Conservation (phyloP, 2,888 invertebrate species). For the Bimastos eiseni region DNA sequence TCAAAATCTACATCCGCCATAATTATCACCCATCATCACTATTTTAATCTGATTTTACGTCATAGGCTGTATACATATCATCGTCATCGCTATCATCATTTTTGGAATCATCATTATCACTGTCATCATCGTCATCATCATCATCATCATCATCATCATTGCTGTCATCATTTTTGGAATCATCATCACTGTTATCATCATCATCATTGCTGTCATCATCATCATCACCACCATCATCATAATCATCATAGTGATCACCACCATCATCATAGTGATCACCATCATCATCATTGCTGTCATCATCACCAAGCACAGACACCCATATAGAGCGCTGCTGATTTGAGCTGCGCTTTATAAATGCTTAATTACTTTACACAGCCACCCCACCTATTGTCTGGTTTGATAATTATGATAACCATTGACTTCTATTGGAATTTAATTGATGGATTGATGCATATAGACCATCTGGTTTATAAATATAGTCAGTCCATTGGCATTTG, state of each 20-base stretch:
- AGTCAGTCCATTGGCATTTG: too few species aligned
- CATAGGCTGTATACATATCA: background rate
- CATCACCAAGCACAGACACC: background rate
- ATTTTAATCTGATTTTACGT: background rate
- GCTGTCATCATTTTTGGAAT: background rate
- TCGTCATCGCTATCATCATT: conserved; percentile 4
- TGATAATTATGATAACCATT: too few species aligned
- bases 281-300: background rate
- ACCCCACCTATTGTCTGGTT: too few species aligned
- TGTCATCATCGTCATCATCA: background rate
- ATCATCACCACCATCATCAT: conserved; percentile 13
- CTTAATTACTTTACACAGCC: too few species aligned
- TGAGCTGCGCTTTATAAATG: too few species aligned
- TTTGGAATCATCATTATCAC: background rate
- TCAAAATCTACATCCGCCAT: background rate
- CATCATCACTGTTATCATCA: too few species aligned
- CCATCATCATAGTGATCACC: background rate
- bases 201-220: background rate
- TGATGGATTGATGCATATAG: too few species aligned
- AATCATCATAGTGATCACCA: background rate
- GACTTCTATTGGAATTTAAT: too few species aligned
- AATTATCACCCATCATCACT: background rate
- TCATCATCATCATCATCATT: conserved; percentile 16
- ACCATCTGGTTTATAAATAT: too few species aligned
- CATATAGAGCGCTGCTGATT: too few species aligned